A percentile compares a stretch with the other conserved stretches of the same genome.
Conservation (phyloP, 2,113 vertebrate genomes). For the Nyctereutes procyonoides region DNA sequence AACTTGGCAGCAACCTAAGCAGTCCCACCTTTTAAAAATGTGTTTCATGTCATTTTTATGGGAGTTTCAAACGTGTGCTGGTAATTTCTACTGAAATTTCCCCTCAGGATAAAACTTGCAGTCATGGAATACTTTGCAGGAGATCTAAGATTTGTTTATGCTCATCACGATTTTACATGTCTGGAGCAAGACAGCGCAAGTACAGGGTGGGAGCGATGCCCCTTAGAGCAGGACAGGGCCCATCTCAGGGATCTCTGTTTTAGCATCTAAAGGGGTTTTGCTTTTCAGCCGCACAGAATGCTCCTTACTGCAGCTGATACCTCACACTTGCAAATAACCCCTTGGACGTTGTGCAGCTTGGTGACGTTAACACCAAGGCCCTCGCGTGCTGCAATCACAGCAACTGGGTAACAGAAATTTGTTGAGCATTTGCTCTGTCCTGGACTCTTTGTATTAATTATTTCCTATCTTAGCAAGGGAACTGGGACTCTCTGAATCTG, state of each 20-base stretch:
- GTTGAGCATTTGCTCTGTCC: not conserved
- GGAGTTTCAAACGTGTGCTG: not conserved
- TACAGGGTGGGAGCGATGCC: not conserved
- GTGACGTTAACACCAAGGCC: accelerated
- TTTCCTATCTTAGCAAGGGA: not conserved
- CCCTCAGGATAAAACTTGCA: not conserved
- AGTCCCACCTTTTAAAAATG: not conserved
- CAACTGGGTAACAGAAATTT: not conserved
- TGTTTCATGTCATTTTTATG: conserved; percentile 58
- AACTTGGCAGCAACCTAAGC: conserved; percentile 7
- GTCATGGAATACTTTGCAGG: not conserved
- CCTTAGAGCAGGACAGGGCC: not conserved
- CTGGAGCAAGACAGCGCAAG: not conserved
- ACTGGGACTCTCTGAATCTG: not conserved
- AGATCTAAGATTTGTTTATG: not conserved
- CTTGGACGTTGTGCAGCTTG: not conserved
- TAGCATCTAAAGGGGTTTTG: not conserved
- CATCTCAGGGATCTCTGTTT: not conserved
- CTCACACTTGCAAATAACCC: not conserved
- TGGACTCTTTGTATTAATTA: not conserved
- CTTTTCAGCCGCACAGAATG: not conserved
- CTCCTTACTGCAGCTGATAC: not conserved
- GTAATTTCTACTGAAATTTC: conserved; percentile 20
- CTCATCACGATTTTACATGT: not conserved
- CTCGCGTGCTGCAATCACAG: not conserved